phyloP scores from a whole-genome alignment of 2,888 invertebrate species.

The Sminthurides aquaticus region DNA sequence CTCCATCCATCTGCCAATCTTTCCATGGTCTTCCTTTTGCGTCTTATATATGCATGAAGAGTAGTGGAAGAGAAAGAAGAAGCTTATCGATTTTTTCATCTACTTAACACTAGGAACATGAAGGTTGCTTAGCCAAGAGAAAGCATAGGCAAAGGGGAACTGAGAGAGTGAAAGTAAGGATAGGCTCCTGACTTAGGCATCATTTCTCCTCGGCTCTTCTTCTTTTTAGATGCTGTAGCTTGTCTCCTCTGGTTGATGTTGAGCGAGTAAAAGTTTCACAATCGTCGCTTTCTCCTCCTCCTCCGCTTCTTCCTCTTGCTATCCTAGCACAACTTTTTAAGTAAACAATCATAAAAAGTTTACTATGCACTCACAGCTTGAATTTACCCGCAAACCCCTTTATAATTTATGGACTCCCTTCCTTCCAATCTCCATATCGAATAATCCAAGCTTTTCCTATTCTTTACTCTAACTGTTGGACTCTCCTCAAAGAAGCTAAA shows the following conservation, averaged over 20 bases:
- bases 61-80: background rate
- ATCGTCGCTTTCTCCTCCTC: background rate
- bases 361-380: conserved; percentile 3
- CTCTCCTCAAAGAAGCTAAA: background rate
- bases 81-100: background rate
- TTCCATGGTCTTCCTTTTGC: background rate
- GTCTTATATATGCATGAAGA: background rate
- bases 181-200: too few relatives aligned
- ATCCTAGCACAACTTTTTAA: conserved; percentile 3
- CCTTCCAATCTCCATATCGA: background rate
- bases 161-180: too few relatives aligned
- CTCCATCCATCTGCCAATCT: background rate
- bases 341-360: conserved; percentile 9
- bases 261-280: background rate
- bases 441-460: conserved; percentile 12
- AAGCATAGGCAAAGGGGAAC: too few relatives aligned
- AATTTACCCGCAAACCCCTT: conserved; percentile 5
- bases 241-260: background rate
- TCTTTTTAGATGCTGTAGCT: background rate
- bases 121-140: too few relatives aligned
- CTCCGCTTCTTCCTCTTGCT: too few relatives aligned
- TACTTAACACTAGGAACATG: background rate
- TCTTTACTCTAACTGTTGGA: conserved; percentile 12
- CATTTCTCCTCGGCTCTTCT: background rate
- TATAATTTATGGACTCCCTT: conserved; percentile 10